Base-by-base conservation (phyloP, 2,888 invertebrate genomes). In the Hirtodrosophila cameraria region DNA sequence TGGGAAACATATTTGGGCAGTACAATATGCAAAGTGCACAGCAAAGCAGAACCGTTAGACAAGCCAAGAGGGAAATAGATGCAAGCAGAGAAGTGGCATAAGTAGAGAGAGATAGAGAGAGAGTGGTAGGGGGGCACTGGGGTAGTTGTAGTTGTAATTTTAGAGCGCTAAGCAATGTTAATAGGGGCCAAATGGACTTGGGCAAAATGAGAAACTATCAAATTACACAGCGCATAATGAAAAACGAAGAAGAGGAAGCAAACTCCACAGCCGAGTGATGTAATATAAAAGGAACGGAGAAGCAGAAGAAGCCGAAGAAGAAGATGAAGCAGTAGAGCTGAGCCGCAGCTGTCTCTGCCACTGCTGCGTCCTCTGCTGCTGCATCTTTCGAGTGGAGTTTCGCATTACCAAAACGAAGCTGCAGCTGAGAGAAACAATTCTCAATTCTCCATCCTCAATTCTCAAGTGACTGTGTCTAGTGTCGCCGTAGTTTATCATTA, bases 1-100 rank as follows among this genome's bases (percentile, higher is more conserved):
- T 43, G 58, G n/a, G n/a, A n/a, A 46, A 57, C 36, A 65, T 60
- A 63, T 53, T 78, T 70, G 38, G 69, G 43, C 68, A 57, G 38
- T 71, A 55, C 33, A 81, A 52, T 69, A 70, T 75, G 86, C 76
- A 80, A 80, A 79, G 64, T 85, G 82, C 76, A 78, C 15, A 39
- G 48, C 48, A 66, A 70, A 61, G 65, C 81, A 66, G 63, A 78
- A 74, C 79, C 80, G 76, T 75, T 83, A 83, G 73, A 55, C 27
- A 28, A 12, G 25, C 13, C n/a, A 8, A 12, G 20, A 7, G 33
- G 12, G 42, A 64, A 27, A 48, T 52, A 65, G 58, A 57, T 18
- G 35, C 25, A 23, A 7, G 46, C 9, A 28, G 30, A 16, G 31
- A 7, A 11, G 35, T 25, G n/a, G n/a, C n/a, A n/a, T n/a, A n/a